Evolutionary conservation across 2,113 vertebrate species (phyloP).

Genomic region (Tursiops truncatus): DNA sequence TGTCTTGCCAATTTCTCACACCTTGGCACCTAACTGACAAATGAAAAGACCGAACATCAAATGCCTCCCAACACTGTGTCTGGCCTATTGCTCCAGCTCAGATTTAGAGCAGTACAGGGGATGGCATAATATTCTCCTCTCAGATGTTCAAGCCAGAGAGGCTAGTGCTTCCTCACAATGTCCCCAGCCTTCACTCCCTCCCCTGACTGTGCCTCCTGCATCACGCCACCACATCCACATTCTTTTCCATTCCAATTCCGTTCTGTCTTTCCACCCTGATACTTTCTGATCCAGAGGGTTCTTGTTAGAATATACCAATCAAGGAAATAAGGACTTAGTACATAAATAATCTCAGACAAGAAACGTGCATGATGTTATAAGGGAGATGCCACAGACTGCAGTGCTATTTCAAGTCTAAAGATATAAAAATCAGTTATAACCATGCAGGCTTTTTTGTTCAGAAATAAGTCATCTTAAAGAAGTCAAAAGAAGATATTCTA

Average conservation of each 20-base stretch:
- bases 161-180: background rate
- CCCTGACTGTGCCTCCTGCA: background rate
- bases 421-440: background rate
- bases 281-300: background rate
- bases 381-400: background rate
- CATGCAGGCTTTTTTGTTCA: background rate
- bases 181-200: background rate
- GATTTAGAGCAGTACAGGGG: background rate
- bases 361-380: background rate
- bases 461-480: background rate
- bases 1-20: background rate
- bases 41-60: background rate
- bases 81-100: background rate
- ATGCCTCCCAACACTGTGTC: background rate
- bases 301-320: background rate
- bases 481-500: conserved; percentile 7
- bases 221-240: background rate
- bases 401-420: background rate
- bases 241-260: background rate
- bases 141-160: background rate
- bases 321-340: conserved; percentile 18
- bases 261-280: background rate
- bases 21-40: background rate
- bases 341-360: background rate
- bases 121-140: background rate